These are phyloP conservation scores for Orthonevra nobilis DNA, from an alignment of 2,888 invertebrate genomes.

Conservation along the genomic window DNA sequence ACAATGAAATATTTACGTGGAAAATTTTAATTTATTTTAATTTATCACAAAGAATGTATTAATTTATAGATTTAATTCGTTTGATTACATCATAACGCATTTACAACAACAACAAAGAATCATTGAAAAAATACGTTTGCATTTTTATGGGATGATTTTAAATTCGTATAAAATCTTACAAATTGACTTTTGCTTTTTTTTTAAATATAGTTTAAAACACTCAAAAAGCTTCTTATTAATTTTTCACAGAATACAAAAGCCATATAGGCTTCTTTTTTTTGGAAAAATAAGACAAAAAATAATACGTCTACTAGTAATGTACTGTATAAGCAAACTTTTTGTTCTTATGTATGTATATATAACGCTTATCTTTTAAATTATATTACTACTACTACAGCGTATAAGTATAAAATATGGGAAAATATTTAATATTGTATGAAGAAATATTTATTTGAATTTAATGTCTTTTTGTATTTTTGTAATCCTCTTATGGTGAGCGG, in stretches of 20 bases:
- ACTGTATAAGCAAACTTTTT: too few relatives aligned
- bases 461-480: slow-evolving; percentile 1
- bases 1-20: slow-evolving; percentile 8
- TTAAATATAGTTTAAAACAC: slow-evolving; percentile 22
- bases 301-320: too few relatives aligned
- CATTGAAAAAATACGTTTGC: slow-evolving; percentile 4
- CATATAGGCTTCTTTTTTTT: too few relatives aligned
- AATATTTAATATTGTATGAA: too few relatives aligned
- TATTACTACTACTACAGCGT: too few relatives aligned
- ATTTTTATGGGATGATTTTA: slow-evolving; percentile 1
- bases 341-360: too few relatives aligned
- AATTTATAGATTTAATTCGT: slow-evolving; percentile 41
- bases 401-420: too few relatives aligned
- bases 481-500: slow-evolving; percentile 9
- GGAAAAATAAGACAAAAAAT: too few relatives aligned
- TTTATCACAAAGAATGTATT: slow-evolving; percentile 63
- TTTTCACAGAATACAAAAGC: too few relatives aligned
- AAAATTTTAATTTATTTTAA: slow-evolving; percentile 60
- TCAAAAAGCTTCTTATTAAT: too few relatives aligned
- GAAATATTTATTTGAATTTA: too few relatives aligned
- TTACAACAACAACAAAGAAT: slow-evolving; percentile 18
- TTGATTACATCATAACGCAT: slow-evolving; percentile 53
- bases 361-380: too few relatives aligned
- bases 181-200: slow-evolving; percentile 24
- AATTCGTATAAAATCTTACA: slow-evolving; percentile 11